Evolutionary conservation across 2,113 vertebrate species (phyloP).

Genomic region (Ptilonorhynchus violaceus): DNA sequence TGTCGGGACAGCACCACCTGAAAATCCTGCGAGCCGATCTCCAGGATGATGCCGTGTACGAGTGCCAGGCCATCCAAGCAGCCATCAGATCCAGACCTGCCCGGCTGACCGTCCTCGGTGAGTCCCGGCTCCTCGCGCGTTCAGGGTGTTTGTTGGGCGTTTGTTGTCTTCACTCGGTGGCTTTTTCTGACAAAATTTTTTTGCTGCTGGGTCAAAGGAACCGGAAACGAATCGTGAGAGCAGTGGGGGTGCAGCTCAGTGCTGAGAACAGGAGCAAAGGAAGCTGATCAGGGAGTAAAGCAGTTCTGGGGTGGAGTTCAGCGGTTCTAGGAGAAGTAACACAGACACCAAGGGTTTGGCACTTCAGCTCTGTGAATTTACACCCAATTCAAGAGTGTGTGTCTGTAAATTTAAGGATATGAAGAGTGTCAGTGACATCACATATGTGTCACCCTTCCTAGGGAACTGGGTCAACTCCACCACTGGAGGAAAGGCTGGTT

Average conservation of each 20-base stretch:
- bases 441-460: rapidly evolving
- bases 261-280: neutral
- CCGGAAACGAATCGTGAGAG: neutral
- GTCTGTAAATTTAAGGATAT: neutral
- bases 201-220: neutral
- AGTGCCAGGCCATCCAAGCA: constrained; percentile 96
- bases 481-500: neutral
- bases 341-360: neutral
- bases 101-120: constrained; percentile 92
- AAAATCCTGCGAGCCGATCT: constrained; percentile 91
- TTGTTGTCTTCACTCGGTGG: too few species aligned
- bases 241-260: neutral
- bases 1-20: constrained; percentile 91
- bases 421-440: neutral
- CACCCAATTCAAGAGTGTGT: rapidly evolving
- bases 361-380: neutral
- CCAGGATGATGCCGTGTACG: constrained; percentile 92
- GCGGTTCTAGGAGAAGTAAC: neutral
- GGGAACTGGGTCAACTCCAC: rapidly evolving
- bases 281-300: neutral
- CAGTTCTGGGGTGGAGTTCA: neutral
- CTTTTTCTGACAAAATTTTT: neutral
- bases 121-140: neutral
- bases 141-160: rapidly evolving
- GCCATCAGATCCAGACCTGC: constrained; percentile 94